Conservation (phyloP, 2,797 vertebrate genomes). For the Aratinga solstitialis region DNA sequence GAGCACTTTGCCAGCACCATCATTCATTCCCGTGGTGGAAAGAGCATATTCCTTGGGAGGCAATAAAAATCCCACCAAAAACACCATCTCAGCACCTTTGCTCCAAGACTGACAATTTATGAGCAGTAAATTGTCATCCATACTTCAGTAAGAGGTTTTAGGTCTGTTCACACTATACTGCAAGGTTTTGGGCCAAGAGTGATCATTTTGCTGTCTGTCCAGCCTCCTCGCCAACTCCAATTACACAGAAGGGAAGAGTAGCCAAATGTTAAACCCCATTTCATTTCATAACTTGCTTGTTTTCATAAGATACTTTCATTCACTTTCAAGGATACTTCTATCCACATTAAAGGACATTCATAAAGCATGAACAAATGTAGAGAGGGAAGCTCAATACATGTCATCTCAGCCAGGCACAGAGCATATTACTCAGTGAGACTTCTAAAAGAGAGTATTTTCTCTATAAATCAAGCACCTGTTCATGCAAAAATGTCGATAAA, state of each 20-base stretch:
- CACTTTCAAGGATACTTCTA: background rate
- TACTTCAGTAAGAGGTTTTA: background rate
- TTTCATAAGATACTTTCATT: background rate
- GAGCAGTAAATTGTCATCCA: background rate
- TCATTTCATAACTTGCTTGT: background rate
- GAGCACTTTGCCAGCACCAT: background rate
- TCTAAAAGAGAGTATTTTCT: background rate
- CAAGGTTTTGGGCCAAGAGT: background rate
- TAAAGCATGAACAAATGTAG: background rate
- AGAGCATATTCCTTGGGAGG: background rate
- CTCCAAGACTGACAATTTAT: background rate
- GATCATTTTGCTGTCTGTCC: background rate
- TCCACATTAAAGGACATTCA: background rate
- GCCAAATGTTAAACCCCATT: background rate
- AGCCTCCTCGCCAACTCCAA: background rate
- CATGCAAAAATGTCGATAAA: background rate
- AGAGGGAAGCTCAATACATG: background rate
- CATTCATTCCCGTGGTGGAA: background rate
- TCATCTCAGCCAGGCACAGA: background rate
- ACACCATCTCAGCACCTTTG: background rate
- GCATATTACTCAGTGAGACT: background rate
- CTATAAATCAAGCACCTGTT: rapidly evolving
- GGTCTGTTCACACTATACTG: background rate
- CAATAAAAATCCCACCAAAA: slow-evolving; percentile 1
- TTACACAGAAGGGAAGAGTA: background rate